phyloP scores from a whole-genome alignment of 1,140 invertebrate species.

The Zaprionus lachaisei region DNA sequence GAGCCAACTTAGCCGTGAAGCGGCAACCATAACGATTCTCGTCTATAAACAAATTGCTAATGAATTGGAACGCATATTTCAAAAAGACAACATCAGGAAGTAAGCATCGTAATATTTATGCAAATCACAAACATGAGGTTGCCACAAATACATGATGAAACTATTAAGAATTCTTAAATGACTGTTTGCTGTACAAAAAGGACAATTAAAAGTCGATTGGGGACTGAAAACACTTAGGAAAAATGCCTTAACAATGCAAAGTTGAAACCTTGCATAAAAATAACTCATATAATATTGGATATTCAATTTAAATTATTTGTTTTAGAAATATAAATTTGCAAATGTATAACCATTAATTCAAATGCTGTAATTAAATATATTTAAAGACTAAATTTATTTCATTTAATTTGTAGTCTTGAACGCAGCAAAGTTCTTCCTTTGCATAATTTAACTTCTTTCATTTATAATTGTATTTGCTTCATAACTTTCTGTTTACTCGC shows the following conservation, averaged over 20 bases:
- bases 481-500: background rate
- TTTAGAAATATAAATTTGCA: too few relatives aligned
- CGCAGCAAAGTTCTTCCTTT: background rate
- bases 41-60: conserved; percentile 39
- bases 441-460: background rate
- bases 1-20: conserved; percentile 53
- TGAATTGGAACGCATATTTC: conserved; percentile 30
- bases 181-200: background rate
- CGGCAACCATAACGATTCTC: conserved; percentile 21
- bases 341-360: too few relatives aligned
- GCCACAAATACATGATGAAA: background rate
- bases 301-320: background rate
- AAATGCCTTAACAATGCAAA: background rate
- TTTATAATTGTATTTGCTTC: background rate
- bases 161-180: background rate
- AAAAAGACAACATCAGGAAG: conserved; percentile 13
- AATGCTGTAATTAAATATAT: too few relatives aligned
- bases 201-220: too few relatives aligned
- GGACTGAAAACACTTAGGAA: too few relatives aligned
- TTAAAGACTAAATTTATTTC: too few relatives aligned
- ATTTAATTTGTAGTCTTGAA: background rate
- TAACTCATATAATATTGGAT: background rate
- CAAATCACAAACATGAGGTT: conserved; percentile 12
- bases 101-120: background rate
- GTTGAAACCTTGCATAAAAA: background rate